Percentiles rank a stretch among this genome's conserved stretches.
Conservation (phyloP, 1,140 invertebrate genomes). For the Drosophila sp. region DNA sequence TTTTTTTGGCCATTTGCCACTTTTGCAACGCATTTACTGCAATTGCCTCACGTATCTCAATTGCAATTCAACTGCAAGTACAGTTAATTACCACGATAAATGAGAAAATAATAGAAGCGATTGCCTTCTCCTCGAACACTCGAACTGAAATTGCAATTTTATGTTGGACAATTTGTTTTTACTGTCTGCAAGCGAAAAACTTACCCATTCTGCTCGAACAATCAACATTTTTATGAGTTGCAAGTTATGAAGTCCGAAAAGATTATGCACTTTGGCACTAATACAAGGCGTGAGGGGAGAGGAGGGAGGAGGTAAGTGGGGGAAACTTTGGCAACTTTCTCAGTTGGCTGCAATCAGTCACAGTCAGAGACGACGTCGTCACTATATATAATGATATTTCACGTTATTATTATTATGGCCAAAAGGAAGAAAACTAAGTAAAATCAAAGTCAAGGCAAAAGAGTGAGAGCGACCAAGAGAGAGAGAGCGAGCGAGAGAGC, state of each 20-base stretch:
- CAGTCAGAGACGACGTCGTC: slow-evolving; percentile 6
- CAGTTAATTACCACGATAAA: slow-evolving; percentile 72
- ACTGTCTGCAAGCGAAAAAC: slow-evolving; percentile 13
- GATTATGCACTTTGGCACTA: slow-evolving; percentile 78
- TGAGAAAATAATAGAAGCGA: slow-evolving; percentile 60
- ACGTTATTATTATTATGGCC: slow-evolving; percentile 57
- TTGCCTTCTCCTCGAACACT: slow-evolving; percentile 11
- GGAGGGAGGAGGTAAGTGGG: slow-evolving; percentile 31
- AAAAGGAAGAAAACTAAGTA: slow-evolving; percentile 36
- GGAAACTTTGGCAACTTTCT: slow-evolving; percentile 51
- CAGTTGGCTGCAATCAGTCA: slow-evolving; percentile 52
- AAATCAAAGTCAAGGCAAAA: slow-evolving; percentile 49
- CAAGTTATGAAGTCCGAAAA: slow-evolving; percentile 82
- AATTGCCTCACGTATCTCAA: slow-evolving; percentile 52
- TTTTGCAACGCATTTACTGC: neutral
- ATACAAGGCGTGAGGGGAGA: slow-evolving; percentile 62
- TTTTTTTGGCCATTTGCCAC: slow-evolving; percentile 23
- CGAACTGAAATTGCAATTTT: slow-evolving; percentile 46
- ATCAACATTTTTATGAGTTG: slow-evolving; percentile 61
- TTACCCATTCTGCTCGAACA: slow-evolving; percentile 38
- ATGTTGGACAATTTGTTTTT: slow-evolving; percentile 42
- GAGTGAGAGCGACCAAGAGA: slow-evolving; percentile 18
- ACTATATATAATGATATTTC: slow-evolving; percentile 46
- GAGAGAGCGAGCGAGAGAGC: slow-evolving; percentile 10
- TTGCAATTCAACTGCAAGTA: slow-evolving; percentile 20